Percentiles rank a stretch among this genome's conserved stretches.
Evolutionary conservation across 2,113 vertebrate genomes (phyloP).

Genomic region (Nibea albiflora): DNA sequence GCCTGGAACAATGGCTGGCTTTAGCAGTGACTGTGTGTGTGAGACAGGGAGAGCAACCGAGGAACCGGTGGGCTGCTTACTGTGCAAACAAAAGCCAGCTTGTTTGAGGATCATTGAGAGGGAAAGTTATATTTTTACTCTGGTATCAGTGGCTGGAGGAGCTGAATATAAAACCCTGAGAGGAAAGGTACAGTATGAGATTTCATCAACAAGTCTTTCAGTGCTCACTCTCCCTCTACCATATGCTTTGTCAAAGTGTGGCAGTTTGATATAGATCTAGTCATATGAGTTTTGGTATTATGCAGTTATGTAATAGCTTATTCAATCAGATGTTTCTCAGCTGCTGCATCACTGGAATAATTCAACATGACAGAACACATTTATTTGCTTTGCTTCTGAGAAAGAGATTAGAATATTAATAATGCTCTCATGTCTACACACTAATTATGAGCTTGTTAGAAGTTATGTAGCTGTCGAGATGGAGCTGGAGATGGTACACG

Average conservation of each 20-base stretch:
- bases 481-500: neutral
- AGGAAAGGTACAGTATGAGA: constrained; percentile 39
- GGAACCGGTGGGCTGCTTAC: constrained; percentile 35
- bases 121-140: constrained; percentile 50
- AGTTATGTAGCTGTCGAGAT: neutral
- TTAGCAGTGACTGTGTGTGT: constrained; percentile 26
- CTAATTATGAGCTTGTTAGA: neutral
- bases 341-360: neutral
- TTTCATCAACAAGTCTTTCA: constrained; percentile 34
- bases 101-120: constrained; percentile 39
- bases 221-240: neutral
- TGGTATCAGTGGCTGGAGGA: constrained; percentile 32
- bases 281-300: neutral
- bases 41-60: constrained; percentile 20
- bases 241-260: neutral
- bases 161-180: constrained; percentile 43
- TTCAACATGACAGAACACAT: no score
- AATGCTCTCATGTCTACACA: no score
- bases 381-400: no score
- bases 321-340: neutral
- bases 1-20: constrained; percentile 65
- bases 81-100: constrained; percentile 56
- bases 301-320: neutral
- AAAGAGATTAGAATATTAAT: no score
- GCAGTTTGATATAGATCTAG: neutral